These are phyloP conservation scores for Limnephilus auricula DNA, from an alignment of 2,888 invertebrate species.

Conservation along the genomic window DNA sequence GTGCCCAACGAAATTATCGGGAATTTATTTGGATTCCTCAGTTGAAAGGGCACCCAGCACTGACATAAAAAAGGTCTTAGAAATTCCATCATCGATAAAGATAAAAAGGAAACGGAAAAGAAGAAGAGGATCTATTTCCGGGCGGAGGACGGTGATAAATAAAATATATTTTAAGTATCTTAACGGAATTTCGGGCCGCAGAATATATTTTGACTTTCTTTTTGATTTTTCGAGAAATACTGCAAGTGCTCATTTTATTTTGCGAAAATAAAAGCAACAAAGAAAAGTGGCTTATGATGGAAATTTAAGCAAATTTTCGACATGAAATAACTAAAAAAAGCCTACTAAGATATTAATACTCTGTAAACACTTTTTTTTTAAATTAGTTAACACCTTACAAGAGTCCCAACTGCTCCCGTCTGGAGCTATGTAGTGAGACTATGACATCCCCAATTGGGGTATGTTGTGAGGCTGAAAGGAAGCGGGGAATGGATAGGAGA, in stretches of 20 bases:
- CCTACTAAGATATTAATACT: background rate
- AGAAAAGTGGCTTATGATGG: background rate
- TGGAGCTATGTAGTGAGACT: too few relatives aligned
- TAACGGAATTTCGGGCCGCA: background rate
- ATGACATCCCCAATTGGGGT: too few relatives aligned
- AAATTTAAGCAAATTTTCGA: background rate
- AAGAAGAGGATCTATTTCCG: slow-evolving; percentile 3
- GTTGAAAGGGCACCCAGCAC: background rate
- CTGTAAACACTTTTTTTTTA: too few relatives aligned
- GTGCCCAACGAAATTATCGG: background rate
- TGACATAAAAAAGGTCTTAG: background rate
- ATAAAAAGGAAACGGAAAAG: slow-evolving; percentile 6
- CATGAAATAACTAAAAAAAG: background rate
- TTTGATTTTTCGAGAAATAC: background rate
- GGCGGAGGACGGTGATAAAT: background rate
- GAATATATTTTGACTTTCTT: background rate
- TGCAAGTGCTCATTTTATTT: background rate
- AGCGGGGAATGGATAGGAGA: too few relatives aligned
- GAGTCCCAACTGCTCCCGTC: too few relatives aligned
- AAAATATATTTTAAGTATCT: background rate
- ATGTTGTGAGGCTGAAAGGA: too few relatives aligned
- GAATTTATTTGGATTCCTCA: background rate
- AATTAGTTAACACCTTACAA: too few relatives aligned
- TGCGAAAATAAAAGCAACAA: background rate
- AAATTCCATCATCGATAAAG: slow-evolving; percentile 24